Evolutionary conservation across 2,797 vertebrate genomes (phyloP), one percentile per base, ranked within the genome.

Genomic region (Catamblyrhynchus diadema): DNA sequence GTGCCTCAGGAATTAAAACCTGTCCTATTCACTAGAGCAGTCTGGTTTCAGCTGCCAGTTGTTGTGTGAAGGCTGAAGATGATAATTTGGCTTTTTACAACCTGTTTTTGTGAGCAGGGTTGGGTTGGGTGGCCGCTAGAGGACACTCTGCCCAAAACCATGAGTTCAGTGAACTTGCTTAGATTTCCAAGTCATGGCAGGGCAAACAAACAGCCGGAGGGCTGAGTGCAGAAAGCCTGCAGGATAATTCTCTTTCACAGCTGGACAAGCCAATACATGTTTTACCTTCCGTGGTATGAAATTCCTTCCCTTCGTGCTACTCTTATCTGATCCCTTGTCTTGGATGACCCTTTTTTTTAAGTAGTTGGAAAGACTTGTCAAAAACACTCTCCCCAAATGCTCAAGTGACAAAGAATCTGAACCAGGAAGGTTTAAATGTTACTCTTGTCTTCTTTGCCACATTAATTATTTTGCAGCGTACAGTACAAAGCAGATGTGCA

Each of bases 91-190:
- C 8, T 18, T 54, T 57, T 69, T 12, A 2, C 9, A 9, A 1
- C 23, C 12, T 2, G 4, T 9, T 53, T 70, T 33, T 15, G 10
- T 19, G 18, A 51, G 53, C 44, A 19, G 22, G 24, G n/a, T 33
- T 57, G 44, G 69, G 12, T 11, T 61, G 66, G 24, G 61, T 78
- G 86, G 54, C 94, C 96, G 2, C 96, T 96, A 96, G 97, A 93
- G 96, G 97, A 69, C 85, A 45, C 70, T 79, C 61, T 80, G 70
- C 54, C 81, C 93, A 39, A 89, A 86, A n/a, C 53, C 72, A 59
- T 57, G 75, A 24, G 25, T 30, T 73, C 37, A 6, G 64, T 3
- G 6, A 47, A n/a, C 57, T 86, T 28, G 19, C 10, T 75, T 6
- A 0, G 8, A 7, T 72, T 53, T 81, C 53, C 12, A 4, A 35